Evolutionary conservation across 2,797 vertebrate species (phyloP).

Genomic region (Muscicapa comitata): DNA sequence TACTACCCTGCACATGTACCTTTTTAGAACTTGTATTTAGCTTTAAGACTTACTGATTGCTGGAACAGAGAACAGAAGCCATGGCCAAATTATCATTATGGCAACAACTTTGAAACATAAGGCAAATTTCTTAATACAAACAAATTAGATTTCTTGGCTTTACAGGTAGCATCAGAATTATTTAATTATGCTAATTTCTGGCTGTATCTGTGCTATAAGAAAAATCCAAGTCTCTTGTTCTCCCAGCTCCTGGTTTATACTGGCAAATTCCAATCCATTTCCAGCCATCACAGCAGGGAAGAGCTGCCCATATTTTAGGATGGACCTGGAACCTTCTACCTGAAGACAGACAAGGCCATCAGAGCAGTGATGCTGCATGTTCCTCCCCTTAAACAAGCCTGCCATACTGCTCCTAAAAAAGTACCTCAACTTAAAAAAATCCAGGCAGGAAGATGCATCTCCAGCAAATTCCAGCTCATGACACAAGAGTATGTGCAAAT

Average conservation of each 20-base stretch:
- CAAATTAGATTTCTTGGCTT: background rate
- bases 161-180: background rate
- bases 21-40: background rate
- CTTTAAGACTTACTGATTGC: background rate
- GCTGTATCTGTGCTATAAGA: background rate
- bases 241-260: background rate
- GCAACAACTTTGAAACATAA: background rate
- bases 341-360: background rate
- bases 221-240: background rate
- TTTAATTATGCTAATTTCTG: background rate
- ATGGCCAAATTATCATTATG: background rate
- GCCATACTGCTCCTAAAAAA: background rate
- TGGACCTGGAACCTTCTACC: background rate
- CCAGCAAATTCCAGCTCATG: background rate
- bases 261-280: background rate
- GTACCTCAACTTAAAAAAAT: background rate
- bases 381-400: background rate
- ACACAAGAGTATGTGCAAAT: background rate
- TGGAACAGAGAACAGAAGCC: background rate
- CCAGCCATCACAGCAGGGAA: background rate
- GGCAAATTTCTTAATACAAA: background rate
- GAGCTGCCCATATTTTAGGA: background rate
- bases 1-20: background rate
- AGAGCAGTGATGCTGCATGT: background rate
- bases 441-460: background rate